phyloP scores from a whole-genome alignment of 2,113 vertebrate species.

The Nerophis ophidion region DNA sequence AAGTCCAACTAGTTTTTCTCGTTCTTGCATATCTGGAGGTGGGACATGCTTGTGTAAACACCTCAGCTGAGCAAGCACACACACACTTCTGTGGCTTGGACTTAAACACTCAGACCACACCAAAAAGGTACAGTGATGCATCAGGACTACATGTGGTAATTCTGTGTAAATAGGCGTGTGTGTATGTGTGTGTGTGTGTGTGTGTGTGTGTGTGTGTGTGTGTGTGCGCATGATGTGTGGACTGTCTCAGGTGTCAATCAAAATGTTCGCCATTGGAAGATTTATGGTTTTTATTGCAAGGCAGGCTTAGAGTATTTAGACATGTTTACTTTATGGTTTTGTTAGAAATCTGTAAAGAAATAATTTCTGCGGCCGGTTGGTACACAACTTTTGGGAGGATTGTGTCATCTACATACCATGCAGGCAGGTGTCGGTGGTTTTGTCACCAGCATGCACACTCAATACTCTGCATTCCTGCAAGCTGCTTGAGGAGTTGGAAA shows the following conservation, averaged over 20 bases:
- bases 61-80: constrained; percentile 16
- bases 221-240: not conserved
- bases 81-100: constrained; percentile 23
- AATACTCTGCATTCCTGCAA: constrained; percentile 35
- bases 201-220: not conserved
- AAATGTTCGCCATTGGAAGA: not conserved
- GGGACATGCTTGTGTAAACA: constrained; percentile 36
- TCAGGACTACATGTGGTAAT: not conserved
- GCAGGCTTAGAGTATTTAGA: not conserved
- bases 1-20: constrained; percentile 65
- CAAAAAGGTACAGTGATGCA: constrained; percentile 51
- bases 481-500: constrained; percentile 5
- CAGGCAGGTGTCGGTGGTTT: constrained; percentile 32
- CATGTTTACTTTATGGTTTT: not conserved
- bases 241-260: not conserved
- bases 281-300: not conserved
- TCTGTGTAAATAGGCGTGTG: constrained; percentile 4
- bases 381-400: constrained; percentile 1
- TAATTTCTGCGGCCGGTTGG: no score
- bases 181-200: not conserved
- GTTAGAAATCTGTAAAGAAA: not conserved
- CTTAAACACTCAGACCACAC: constrained; percentile 3
- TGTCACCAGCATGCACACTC: constrained; percentile 15
- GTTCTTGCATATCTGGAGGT: constrained; percentile 62
- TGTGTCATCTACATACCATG: constrained; percentile 38